phyloP scores from a whole-genome alignment of 2,113 vertebrate species.

The Murina feae region DNA sequence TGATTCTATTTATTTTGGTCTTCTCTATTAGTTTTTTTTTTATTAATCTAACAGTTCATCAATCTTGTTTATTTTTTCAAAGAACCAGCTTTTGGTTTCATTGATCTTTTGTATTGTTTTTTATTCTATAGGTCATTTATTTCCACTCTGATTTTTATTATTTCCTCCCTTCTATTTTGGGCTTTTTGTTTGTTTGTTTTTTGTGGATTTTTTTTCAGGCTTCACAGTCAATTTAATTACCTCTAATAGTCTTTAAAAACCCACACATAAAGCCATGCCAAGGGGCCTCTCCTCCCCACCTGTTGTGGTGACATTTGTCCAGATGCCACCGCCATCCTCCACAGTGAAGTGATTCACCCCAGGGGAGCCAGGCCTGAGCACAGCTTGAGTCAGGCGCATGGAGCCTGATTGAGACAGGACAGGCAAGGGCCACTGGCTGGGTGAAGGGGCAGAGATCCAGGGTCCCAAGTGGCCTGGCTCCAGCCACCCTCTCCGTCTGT shows the following conservation, averaged over 20 bases:
- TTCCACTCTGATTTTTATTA: no score
- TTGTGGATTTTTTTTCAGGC: no score
- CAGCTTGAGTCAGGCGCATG: background rate
- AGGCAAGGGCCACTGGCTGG: background rate
- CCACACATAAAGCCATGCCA: slow-evolving; percentile 55
- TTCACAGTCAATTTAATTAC: slow-evolving; percentile 71
- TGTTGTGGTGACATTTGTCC: background rate
- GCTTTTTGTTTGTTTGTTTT: no score
- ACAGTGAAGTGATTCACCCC: background rate
- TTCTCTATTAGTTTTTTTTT: no score
- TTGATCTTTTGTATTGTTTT: no score
- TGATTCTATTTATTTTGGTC: no score
- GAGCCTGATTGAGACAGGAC: background rate
- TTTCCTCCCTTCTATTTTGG: no score
- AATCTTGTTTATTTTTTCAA: no score
- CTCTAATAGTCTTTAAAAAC: slow-evolving; percentile 71
- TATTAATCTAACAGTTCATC: no score
- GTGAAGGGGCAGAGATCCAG: background rate
- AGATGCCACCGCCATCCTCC: background rate
- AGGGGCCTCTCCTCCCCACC: background rate
- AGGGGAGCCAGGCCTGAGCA: background rate
- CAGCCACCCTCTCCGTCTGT: slow-evolving; percentile 2
- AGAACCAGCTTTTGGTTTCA: no score
- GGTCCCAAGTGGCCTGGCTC: background rate
- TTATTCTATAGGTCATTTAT: no score